Percentiles rank a stretch among this genome's conserved stretches.
These are phyloP conservation scores for Novumbra hubbsi DNA, from an alignment of 2,797 vertebrate species.

Conservation along the genomic window DNA sequence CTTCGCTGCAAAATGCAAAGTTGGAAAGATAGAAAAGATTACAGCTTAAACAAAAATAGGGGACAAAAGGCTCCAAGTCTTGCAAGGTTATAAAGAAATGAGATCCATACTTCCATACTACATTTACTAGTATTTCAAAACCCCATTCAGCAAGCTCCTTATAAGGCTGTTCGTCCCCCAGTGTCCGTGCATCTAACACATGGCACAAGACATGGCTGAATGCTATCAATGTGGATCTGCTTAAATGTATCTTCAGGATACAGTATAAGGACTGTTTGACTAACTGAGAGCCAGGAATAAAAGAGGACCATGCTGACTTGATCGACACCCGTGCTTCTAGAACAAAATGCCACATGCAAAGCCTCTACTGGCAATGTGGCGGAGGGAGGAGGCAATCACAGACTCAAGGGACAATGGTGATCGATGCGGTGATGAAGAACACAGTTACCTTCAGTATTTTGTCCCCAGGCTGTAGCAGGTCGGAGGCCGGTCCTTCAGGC, in stretches of 20 bases:
- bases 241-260: background rate
- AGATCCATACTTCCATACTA: background rate
- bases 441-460: slow-evolving; percentile 96
- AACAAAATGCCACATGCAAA: slow-evolving; percentile 24
- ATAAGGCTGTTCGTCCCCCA: background rate
- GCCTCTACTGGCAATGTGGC: slow-evolving; percentile 26
- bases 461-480: slow-evolving; percentile 93
- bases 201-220: background rate
- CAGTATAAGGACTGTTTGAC: background rate
- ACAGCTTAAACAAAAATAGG: background rate
- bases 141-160: background rate
- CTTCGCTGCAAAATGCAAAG: slow-evolving; percentile 28
- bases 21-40: slow-evolving; percentile 21
- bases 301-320: slow-evolving; percentile 38
- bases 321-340: slow-evolving; percentile 21
- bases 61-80: background rate
- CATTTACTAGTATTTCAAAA: background rate
- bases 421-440: slow-evolving; percentile 23
- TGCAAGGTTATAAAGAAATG: background rate
- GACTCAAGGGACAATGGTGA: slow-evolving; percentile 43
- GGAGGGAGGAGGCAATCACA: slow-evolving; percentile 15
- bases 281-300: slow-evolving; percentile 26
- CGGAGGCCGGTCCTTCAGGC: slow-evolving; percentile 95
- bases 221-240: background rate
- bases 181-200: background rate